Percentiles rank a stretch among this genome's conserved stretches.
Evolutionary conservation across 2,888 invertebrate species (phyloP).

Genomic region (Molorchus minor): DNA sequence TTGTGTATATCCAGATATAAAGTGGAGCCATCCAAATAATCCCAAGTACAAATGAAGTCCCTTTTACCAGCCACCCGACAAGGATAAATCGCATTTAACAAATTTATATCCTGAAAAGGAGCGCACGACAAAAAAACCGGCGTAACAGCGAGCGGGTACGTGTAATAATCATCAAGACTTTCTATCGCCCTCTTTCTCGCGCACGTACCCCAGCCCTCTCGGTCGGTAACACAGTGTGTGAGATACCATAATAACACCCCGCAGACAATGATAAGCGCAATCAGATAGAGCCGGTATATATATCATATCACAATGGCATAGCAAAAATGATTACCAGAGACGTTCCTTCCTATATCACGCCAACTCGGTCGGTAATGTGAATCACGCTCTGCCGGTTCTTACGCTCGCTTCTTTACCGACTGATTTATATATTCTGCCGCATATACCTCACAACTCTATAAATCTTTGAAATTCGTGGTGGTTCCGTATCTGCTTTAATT

Average conservation of each 20-base stretch:
- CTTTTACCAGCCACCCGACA: constrained; percentile 43
- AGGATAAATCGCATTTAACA: constrained; percentile 50
- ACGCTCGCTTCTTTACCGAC: constrained; percentile 52
- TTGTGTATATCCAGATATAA: not conserved
- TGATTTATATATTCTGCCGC: constrained; percentile 55
- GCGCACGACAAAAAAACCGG: constrained; percentile 40
- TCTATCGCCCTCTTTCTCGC: constrained; percentile 40
- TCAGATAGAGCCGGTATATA: constrained; percentile 57
- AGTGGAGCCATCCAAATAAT: constrained; percentile 25
- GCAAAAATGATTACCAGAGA: constrained; percentile 61
- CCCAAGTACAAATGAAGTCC: constrained; percentile 41
- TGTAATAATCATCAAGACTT: constrained; percentile 44
- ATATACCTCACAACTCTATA: constrained; percentile 56
- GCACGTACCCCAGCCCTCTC: constrained; percentile 33
- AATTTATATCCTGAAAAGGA: constrained; percentile 44
- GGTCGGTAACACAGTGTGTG: constrained; percentile 39
- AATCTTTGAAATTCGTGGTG: constrained; percentile 45
- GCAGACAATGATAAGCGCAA: constrained; percentile 52
- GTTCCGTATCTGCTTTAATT: constrained; percentile 26
- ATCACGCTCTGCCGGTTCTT: constrained; percentile 62
- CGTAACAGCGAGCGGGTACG: constrained; percentile 35
- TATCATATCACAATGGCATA: constrained; percentile 62
- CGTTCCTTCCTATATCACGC: constrained; percentile 61
- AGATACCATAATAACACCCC: constrained; percentile 53
- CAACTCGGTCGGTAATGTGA: constrained; percentile 59